phyloP scores from a whole-genome alignment of 30 jellyfish, hydroid and myxozoan species.

The Sanderia malayensis region DNA sequence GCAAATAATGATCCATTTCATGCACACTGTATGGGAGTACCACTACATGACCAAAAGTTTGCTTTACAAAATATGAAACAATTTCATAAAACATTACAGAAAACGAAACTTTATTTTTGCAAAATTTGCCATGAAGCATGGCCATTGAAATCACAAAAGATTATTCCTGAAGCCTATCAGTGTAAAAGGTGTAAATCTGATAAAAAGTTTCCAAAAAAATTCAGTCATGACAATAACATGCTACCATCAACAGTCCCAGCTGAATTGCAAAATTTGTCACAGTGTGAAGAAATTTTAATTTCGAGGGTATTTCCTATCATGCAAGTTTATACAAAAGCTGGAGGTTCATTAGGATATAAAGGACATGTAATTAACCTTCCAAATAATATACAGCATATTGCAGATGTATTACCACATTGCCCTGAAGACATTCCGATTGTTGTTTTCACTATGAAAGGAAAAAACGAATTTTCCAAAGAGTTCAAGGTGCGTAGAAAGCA shows the following conservation, averaged over 20 bases:
- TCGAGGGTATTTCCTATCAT: too few species aligned
- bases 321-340: too few species aligned
- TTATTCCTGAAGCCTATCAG: background rate
- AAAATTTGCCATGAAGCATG: conserved; percentile 41
- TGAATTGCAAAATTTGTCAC: conserved; percentile 31
- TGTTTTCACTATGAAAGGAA: too few species aligned
- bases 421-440: conserved; percentile 43
- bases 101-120: conserved; percentile 17
- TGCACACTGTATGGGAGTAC: conserved; percentile 1
- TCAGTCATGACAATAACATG: conserved; percentile 41
- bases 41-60: conserved; percentile 3
- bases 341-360: too few species aligned
- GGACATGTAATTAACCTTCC: too few species aligned
- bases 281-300: too few species aligned
- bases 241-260: too few species aligned
- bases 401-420: conserved; percentile 28
- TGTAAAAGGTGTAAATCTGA: conserved; percentile 30
- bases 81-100: conserved; percentile 3
- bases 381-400: too few species aligned
- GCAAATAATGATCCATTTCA: background rate
- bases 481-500: too few species aligned
- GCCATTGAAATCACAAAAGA: conserved; percentile 20
- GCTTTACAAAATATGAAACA: background rate
- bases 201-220: conserved; percentile 25
- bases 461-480: too few species aligned